Base-by-base conservation (phyloP, 1,140 invertebrate species). In the Philopotamus ludificatus region DNA sequence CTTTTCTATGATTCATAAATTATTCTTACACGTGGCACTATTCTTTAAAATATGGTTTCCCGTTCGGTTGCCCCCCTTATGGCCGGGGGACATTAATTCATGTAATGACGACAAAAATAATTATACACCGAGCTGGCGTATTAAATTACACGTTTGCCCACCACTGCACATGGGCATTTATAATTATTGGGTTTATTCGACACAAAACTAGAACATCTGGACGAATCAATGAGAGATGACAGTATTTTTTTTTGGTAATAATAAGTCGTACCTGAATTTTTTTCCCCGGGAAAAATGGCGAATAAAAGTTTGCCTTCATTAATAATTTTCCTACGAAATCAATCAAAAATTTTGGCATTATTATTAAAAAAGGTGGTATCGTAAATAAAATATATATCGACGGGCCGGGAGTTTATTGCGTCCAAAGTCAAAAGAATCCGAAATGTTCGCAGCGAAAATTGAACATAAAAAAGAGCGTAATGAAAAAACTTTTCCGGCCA, bases 61-160 rank as follows among this genome's bases (percentile, higher is more conserved):
- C 12, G 4, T 34, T 34, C 28, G 28, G 4, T 7, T 34, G 28
- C 28, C 28, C 28, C 28, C 12, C 28, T 34, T 12, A 12, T 34
- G 4, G 4, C 28, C 28, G 28, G 4, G 4, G 28, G 4, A 66
- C 64, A 51, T 39, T 65, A 44, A 59, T 39, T 66, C 34, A 39
- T 51, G 41, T 66, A 66, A 66, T 66, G 64, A 66, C 60, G 57
- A 66, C 64, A 66, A 60, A 66, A 25, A 66, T 66, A 66, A 66
- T 66, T 51, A 47, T 53, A 60, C 42, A 20, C 47, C 26, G 45
- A 44, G 45, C 47, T 44, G n/a, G 47, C 23, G 26, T 39, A 7
- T 34, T 34, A 66, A 66, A 66, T 66, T 66, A 66, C 28, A 66
- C 4, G 12, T 12, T 66, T 60, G 60, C 58, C 60, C 16, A 42